Percentiles rank a stretch among this genome's conserved stretches.
Evolutionary conservation across 2,113 vertebrate species (phyloP).

Genomic region (Xenotilapia caudafasciata): DNA sequence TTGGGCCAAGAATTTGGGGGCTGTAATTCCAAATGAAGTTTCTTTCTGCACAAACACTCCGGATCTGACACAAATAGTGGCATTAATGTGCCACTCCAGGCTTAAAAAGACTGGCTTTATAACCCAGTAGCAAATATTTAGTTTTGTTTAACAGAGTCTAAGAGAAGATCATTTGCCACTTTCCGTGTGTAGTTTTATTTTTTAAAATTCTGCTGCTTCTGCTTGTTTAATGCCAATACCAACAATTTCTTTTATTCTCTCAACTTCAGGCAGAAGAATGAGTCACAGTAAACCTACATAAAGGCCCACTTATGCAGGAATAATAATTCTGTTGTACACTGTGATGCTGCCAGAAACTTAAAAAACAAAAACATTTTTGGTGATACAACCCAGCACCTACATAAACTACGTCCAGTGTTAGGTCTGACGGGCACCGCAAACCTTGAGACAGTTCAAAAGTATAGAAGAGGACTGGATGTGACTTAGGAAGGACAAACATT

Average conservation of each 20-base stretch:
- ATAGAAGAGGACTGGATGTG: no score
- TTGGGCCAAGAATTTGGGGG: not conserved
- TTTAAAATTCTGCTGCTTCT: not conserved
- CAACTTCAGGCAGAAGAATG: not conserved
- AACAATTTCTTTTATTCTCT: not conserved
- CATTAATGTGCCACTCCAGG: not conserved
- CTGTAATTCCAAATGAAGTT: not conserved
- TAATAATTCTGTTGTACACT: not conserved
- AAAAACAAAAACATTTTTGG: not conserved
- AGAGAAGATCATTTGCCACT: not conserved
- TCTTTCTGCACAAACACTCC: accelerated
- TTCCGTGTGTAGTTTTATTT: accelerated
- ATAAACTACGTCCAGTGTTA: not conserved
- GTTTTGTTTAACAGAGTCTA: not conserved
- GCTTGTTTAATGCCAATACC: not conserved
- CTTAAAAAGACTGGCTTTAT: not conserved
- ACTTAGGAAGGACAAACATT: not conserved
- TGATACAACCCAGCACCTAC: not conserved
- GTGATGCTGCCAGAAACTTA: not conserved
- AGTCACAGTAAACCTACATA: not conserved
- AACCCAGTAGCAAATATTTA: accelerated
- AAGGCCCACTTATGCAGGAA: not conserved
- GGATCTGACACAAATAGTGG: not conserved
- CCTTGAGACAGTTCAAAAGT: not conserved
- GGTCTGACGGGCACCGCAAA: accelerated